Evolutionary conservation across 2,113 vertebrate genomes (phyloP).

Genomic region (Eclectus roratus): DNA sequence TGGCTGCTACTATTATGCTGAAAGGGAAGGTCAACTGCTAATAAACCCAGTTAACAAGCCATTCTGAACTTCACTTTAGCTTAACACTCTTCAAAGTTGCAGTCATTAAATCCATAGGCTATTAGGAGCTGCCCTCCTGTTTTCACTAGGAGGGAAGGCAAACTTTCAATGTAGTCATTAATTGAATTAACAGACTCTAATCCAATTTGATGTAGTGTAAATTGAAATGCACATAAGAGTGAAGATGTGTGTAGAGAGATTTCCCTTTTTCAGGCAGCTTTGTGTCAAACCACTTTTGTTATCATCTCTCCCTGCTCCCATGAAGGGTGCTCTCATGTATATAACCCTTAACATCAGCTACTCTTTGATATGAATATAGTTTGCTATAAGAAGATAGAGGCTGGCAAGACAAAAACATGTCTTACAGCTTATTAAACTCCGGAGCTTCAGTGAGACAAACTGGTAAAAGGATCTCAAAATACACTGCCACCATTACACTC

Average conservation of each 20-base stretch:
- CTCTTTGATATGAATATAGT: constrained; percentile 12
- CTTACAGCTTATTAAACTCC: not conserved
- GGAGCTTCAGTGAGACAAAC: not conserved
- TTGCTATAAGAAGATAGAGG: not conserved
- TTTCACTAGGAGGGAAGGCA: constrained; percentile 62
- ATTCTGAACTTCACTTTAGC: constrained; percentile 74
- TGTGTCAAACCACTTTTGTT: not conserved
- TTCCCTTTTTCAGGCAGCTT: not conserved
- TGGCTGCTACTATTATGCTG: constrained; percentile 69
- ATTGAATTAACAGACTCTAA: constrained; percentile 75
- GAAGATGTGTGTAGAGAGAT: not conserved
- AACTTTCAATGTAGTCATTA: constrained; percentile 73
- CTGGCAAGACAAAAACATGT: constrained; percentile 9
- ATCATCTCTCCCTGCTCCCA: not conserved
- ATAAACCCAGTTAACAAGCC: constrained; percentile 79
- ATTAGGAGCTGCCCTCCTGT: constrained; percentile 67
- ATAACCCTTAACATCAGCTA: constrained; percentile 3
- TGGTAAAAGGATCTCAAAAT: not conserved
- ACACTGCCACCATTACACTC: not conserved
- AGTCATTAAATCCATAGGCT: constrained; percentile 76
- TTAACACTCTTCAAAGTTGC: constrained; percentile 74
- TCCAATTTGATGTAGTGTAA: constrained; percentile 69
- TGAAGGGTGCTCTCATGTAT: constrained; percentile 9
- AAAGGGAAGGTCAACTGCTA: constrained; percentile 83
- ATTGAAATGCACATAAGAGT: constrained; percentile 47